Conservation (phyloP, 2,888 invertebrate genomes). For the Sphinx pinastri region DNA sequence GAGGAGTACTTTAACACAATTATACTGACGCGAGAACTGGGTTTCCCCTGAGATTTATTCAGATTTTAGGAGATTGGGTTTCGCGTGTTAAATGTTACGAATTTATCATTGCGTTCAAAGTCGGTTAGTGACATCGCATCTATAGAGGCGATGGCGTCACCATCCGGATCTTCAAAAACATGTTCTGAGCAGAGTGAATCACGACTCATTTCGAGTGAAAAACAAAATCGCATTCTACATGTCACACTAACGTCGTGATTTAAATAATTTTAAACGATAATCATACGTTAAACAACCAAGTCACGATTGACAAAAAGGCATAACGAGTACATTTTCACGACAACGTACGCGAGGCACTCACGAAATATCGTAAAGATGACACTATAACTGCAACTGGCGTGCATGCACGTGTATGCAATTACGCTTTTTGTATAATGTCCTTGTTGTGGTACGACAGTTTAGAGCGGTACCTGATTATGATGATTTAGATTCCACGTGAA, state of each 20-base stretch:
- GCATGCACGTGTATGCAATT: not conserved
- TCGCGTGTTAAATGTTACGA: not conserved
- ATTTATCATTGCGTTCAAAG: not conserved
- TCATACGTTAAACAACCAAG: not conserved
- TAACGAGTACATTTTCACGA: constrained; percentile 19
- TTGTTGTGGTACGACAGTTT: too few species aligned
- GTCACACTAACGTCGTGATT: constrained; percentile 9
- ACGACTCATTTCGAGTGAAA: not conserved
- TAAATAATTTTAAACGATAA: not conserved
- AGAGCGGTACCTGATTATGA: too few species aligned
- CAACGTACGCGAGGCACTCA: constrained; percentile 5
- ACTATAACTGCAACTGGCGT: not conserved
- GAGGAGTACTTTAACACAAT: too few species aligned
- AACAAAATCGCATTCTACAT: constrained; percentile 3
- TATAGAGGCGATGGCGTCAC: constrained; percentile 8
- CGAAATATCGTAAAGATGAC: constrained; percentile 17
- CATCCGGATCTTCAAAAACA: constrained; percentile 15
- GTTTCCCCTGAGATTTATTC: too few species aligned
- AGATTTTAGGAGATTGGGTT: too few species aligned
- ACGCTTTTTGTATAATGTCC: not conserved
- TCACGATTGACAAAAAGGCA: not conserved
- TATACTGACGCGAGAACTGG: too few species aligned
- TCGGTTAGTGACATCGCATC: constrained; percentile 1
- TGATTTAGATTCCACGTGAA: too few species aligned
- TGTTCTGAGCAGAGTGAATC: not conserved